A percentile compares a stretch with the other conserved stretches of the same genome.
Evolutionary conservation across 2,888 invertebrate species (phyloP).

Genomic region (Philonicus albiceps): DNA sequence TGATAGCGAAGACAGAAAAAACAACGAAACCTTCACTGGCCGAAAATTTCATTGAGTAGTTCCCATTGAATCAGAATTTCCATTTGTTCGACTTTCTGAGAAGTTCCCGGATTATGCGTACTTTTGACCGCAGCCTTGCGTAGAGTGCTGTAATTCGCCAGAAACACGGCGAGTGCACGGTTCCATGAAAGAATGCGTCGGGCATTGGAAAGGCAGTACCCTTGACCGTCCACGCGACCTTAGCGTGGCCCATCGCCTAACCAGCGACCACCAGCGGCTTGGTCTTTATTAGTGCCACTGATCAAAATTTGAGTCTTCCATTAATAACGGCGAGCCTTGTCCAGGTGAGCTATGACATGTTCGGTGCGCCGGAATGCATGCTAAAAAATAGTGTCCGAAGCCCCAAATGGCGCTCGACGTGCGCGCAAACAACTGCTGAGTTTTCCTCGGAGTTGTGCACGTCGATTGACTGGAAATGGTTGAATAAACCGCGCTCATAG

Average conservation of each 20-base stretch:
- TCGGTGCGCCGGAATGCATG: neutral
- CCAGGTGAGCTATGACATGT: neutral
- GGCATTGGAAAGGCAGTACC: neutral
- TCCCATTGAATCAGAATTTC: neutral
- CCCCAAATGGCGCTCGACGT: neutral
- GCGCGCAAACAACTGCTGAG: neutral
- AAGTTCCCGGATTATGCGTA: conserved; percentile 2
- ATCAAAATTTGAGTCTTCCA: neutral
- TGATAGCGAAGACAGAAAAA: neutral
- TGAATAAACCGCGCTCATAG: neutral
- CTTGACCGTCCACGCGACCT: neutral
- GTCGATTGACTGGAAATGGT: neutral
- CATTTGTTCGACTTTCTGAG: neutral
- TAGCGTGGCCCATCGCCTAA: neutral
- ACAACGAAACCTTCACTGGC: neutral
- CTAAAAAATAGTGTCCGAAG: neutral
- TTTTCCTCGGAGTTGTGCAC: neutral
- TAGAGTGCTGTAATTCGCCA: neutral
- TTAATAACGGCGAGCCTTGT: neutral
- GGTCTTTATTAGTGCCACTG: conserved; percentile 13
- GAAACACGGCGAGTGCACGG: neutral
- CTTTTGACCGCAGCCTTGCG: neutral
- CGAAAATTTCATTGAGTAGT: neutral
- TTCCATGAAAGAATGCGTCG: neutral
- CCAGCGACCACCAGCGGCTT: neutral